A percentile compares a stretch with the other conserved stretches of the same genome.
These are phyloP conservation scores for Camptogramma bilineatum DNA, from an alignment of 2,888 invertebrate genomes.

Conservation along the genomic window DNA sequence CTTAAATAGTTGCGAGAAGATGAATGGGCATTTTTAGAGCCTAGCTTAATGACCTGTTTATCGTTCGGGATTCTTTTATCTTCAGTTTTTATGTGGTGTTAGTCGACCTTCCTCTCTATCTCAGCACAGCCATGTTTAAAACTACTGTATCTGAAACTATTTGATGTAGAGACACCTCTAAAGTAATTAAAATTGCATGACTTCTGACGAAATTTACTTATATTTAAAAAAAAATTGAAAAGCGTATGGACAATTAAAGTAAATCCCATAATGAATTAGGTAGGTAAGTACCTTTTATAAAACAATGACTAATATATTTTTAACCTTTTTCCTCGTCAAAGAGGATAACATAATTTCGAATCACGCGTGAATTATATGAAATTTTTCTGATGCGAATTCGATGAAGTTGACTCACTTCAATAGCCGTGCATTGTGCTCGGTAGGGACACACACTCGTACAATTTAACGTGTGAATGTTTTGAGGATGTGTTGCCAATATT, in stretches of 20 bases:
- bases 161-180: too few species aligned
- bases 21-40: neutral
- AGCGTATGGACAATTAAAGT: too few species aligned
- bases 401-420: constrained; percentile 19
- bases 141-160: neutral
- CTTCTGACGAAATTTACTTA: too few species aligned
- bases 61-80: neutral
- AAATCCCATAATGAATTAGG: too few species aligned
- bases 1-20: neutral
- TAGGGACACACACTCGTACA: constrained; percentile 16
- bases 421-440: constrained; percentile 9
- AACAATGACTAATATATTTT: too few species aligned
- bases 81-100: neutral
- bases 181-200: too few species aligned
- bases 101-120: neutral
- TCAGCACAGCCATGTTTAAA: neutral
- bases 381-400: neutral
- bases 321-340: too few species aligned
- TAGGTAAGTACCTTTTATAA: too few species aligned
- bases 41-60: constrained; percentile 1
- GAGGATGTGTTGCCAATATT: constrained; percentile 21
- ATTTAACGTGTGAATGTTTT: constrained; percentile 19
- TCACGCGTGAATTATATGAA: neutral
- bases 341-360: too few species aligned
- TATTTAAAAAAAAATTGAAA: too few species aligned